A percentile compares a stretch with the other conserved stretches of the same genome.
Conservation (phyloP, 1,140 invertebrate genomes). For the Harlomillsia oculata region DNA sequence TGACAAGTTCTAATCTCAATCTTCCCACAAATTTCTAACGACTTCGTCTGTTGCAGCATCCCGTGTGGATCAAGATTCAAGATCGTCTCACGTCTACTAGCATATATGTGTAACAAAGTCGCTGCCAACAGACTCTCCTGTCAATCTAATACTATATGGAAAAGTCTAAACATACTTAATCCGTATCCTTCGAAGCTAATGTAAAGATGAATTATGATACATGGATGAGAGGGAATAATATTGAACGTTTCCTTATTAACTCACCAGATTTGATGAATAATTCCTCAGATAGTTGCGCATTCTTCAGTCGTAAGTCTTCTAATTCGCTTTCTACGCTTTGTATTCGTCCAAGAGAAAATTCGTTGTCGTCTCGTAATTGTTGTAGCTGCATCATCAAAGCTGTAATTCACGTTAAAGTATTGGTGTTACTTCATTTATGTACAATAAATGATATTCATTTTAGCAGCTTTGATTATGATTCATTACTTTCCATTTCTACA, state of each 20-base stretch:
- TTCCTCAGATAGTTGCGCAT: conserved; percentile 26
- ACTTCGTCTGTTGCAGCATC: too few species aligned
- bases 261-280: conserved; percentile 30
- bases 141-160: too few species aligned
- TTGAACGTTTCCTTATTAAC: background rate
- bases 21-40: too few species aligned
- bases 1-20: too few species aligned
- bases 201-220: too few species aligned
- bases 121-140: too few species aligned
- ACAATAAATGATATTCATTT: background rate
- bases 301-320: conserved; percentile 19
- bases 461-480: background rate
- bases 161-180: too few species aligned
- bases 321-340: conserved; percentile 23
- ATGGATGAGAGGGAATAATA: too few species aligned
- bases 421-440: background rate
- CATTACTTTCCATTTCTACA: conserved; percentile 31
- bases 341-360: conserved; percentile 16
- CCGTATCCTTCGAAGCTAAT: too few species aligned
- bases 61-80: too few species aligned
- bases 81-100: too few species aligned
- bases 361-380: conserved; percentile 27
- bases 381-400: conserved; percentile 26
- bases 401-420: background rate
- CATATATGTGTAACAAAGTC: too few species aligned